Percentiles rank a stretch among this genome's conserved stretches.
Conservation (phyloP, 2,888 invertebrate genomes). For the Erpobdella octoculata region DNA sequence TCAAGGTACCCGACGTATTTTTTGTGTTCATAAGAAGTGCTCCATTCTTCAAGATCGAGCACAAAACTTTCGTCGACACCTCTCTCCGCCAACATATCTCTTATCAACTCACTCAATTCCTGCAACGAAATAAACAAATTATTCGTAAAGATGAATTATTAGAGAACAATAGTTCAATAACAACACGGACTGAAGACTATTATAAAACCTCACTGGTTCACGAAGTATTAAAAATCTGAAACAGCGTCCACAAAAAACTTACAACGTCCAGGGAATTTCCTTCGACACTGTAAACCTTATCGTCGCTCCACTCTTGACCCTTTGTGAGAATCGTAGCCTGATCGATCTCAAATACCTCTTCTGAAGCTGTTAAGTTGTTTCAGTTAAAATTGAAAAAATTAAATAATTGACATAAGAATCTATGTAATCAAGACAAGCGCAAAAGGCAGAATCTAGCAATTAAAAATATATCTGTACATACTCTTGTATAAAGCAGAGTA, state of each 20-base stretch:
- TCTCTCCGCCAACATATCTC: constrained; percentile 91
- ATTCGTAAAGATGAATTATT: no score
- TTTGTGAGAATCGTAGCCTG: constrained; percentile 71
- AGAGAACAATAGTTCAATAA: no score
- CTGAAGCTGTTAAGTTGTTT: constrained; percentile 37
- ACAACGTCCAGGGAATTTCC: constrained; percentile 89
- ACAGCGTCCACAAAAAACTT: not conserved
- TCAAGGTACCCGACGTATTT: constrained; percentile 82
- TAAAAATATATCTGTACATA: no score
- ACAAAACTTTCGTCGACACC: constrained; percentile 87
- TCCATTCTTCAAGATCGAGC: constrained; percentile 75
- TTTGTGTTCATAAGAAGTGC: constrained; percentile 84
- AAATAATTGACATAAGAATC: no score
- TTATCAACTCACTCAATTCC: constrained; percentile 85
- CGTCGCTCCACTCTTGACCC: constrained; percentile 77
- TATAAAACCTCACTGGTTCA: not conserved
- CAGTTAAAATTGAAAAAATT: no score
- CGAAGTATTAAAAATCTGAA: not conserved
- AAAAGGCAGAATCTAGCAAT: no score
- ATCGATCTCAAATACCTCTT: constrained; percentile 63
- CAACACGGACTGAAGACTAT: not conserved
- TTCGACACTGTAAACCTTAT: constrained; percentile 74
- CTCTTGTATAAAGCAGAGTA: no score
- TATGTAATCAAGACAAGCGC: no score
- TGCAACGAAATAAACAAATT: no score